A percentile compares a stretch with the other conserved stretches of the same genome.
phyloP scores from a whole-genome alignment of 2,888 invertebrate genomes.

The Chirona hameri region DNA sequence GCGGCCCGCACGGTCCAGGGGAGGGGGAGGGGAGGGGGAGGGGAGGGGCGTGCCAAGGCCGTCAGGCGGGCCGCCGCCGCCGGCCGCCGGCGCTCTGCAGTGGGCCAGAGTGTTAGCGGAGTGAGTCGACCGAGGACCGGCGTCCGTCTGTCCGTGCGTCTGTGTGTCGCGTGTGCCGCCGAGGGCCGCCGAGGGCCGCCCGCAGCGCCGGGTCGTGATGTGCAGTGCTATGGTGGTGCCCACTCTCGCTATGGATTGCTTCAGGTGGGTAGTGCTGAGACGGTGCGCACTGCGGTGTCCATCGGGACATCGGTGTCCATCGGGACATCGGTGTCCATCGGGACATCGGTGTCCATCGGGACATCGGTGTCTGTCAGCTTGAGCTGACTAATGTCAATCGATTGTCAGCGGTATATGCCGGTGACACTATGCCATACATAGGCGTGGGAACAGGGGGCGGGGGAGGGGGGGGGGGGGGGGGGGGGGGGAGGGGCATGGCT shows the following conservation, averaged over 20 bases:
- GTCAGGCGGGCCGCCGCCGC: neutral
- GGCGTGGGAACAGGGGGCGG: too few relatives aligned
- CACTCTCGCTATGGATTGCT: neutral
- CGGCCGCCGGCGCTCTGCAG: neutral
- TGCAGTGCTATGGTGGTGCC: conserved; percentile 8
- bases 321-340: neutral
- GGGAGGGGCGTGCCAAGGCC: neutral
- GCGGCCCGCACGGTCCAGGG: neutral
- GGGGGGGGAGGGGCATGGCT: too few relatives aligned
- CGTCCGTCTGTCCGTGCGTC: neutral
- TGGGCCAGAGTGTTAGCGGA: conserved; percentile 6
- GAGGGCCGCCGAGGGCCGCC: neutral
- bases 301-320: neutral
- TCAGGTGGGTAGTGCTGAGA: neutral
- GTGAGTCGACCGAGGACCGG: neutral
- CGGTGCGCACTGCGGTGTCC: neutral
- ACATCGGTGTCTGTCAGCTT: too few relatives aligned
- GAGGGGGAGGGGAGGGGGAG: neutral
- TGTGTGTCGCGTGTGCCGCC: neutral
- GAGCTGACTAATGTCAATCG: too few relatives aligned
- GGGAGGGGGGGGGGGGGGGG: too few relatives aligned
- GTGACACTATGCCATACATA: too few relatives aligned
- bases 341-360: neutral
- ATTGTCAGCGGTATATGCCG: too few relatives aligned
- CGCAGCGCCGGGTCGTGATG: neutral